Base-by-base conservation (phyloP, 2,888 invertebrate species). In the Polydrusus cervinus region DNA sequence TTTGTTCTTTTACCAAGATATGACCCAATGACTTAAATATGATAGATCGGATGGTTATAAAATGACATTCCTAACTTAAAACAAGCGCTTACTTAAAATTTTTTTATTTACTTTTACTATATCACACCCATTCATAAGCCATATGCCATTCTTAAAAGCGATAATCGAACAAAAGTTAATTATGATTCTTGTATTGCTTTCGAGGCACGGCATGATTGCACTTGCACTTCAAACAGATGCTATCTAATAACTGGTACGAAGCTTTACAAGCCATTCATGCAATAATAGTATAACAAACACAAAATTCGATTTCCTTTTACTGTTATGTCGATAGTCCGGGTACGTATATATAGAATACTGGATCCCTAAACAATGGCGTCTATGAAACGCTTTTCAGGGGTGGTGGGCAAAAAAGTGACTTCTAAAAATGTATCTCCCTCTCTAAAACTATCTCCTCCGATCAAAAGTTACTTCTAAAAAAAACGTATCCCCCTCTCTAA, bases 281-380 rank as follows among this genome's bases (percentile, higher is more conserved):
- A 18, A 38, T 38, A 60, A 60, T 16, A 60, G 40, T 9, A 7
- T 6, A 60, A 60, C n/a, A 60, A 60, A 60, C 18, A 38, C 38
- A 38, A 38, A 60, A 60, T 38, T 60, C 57, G 38, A 60, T 60
- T 60, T 60, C 57, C 57, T 60, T 60, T 60, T 60, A 60, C 57
- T 16, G 47, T 47, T 47, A 34, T 10, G 16, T 14, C 9, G 16
- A 16, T 47, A 47, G 47, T 47, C 47, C 47, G 9, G n/a, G 16
- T n/a, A 47, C 9, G 16, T 3, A 16, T 47, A 11, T 8, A 40
- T n/a, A n/a, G n/a, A n/a, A n/a, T n/a, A n/a, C n/a, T n/a, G n/a
- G n/a, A n/a, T n/a, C n/a, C n/a, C n/a, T n/a, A n/a, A n/a, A n/a
- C n/a, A n/a, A n/a, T n/a, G n/a, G n/a, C n/a, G n/a, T n/a, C n/a